Conservation (phyloP, 2,888 invertebrate species). For the Cantharis nigra region DNA sequence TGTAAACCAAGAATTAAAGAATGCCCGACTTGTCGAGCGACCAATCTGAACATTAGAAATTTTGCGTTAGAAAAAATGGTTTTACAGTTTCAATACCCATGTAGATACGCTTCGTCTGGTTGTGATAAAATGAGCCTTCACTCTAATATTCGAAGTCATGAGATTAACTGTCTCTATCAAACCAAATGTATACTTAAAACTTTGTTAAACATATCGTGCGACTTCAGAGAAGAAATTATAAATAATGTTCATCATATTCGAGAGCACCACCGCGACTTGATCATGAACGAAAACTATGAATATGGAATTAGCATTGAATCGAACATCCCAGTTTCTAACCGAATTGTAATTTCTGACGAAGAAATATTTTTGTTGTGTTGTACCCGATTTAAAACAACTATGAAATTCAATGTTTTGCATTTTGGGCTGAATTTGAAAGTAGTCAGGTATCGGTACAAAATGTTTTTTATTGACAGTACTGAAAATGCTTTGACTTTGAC, state of each 20-base stretch:
- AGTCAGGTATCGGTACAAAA: neutral
- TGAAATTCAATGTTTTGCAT: neutral
- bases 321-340: neutral
- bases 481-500: neutral
- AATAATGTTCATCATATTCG: neutral
- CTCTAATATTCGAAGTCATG: neutral
- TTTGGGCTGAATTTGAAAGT: neutral
- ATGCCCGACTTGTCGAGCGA: slow-evolving; percentile 10
- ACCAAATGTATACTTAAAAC: neutral
- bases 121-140: neutral
- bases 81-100: neutral
- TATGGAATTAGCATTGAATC: neutral
- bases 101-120: neutral
- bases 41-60: neutral
- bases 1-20: slow-evolving; percentile 4
- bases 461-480: neutral
- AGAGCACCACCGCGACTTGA: neutral
- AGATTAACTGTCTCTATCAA: neutral
- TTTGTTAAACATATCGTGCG: neutral
- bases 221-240: neutral
- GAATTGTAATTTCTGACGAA: neutral
- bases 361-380: neutral
- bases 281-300: neutral
- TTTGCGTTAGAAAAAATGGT: slow-evolving; percentile 4
- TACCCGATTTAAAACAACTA: neutral